These are phyloP conservation scores for Drosophila anomelani DNA, from an alignment of 2,888 invertebrate genomes.

Conservation along the genomic window DNA sequence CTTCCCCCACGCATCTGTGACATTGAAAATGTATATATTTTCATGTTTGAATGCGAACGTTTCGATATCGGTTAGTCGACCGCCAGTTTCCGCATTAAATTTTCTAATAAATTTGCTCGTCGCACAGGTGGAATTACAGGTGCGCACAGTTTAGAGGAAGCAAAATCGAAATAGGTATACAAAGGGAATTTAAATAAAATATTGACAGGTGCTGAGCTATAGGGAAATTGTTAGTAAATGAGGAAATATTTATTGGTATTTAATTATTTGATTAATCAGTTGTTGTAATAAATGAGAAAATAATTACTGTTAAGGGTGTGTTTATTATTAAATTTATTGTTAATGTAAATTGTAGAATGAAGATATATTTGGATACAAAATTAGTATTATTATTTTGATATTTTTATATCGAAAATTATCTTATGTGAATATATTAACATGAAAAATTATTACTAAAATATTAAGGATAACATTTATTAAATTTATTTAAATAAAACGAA, in stretches of 20 bases:
- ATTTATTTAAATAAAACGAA: too few species aligned
- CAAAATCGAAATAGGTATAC: not conserved
- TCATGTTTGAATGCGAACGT: conserved; percentile 5
- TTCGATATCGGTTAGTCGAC: conserved; percentile 47
- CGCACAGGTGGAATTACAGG: conserved; percentile 35
- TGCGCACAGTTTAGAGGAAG: conserved; percentile 22
- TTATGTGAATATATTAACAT: too few species aligned
- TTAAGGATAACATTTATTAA: too few species aligned
- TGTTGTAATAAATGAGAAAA: too few species aligned
- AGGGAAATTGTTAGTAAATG: not conserved
- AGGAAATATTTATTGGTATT: conserved; percentile 4
- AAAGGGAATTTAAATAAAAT: not conserved
- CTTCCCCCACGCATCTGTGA: conserved; percentile 43
- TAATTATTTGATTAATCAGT: not conserved
- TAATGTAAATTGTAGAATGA: too few species aligned
- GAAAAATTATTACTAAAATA: too few species aligned
- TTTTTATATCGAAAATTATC: too few species aligned
- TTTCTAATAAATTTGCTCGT: conserved; percentile 35
- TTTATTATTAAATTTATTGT: not conserved
- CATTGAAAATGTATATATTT: conserved; percentile 65
- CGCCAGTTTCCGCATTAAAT: conserved; percentile 57
- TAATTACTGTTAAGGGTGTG: not conserved
- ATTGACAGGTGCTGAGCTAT: conserved; percentile 3
- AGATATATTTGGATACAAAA: too few species aligned
- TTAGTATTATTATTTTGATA: too few species aligned